A percentile compares a stretch with the other conserved stretches of the same genome.
These are phyloP conservation scores for Bombyx huttoni DNA, from an alignment of 2,888 invertebrate genomes.

Conservation along the genomic window DNA sequence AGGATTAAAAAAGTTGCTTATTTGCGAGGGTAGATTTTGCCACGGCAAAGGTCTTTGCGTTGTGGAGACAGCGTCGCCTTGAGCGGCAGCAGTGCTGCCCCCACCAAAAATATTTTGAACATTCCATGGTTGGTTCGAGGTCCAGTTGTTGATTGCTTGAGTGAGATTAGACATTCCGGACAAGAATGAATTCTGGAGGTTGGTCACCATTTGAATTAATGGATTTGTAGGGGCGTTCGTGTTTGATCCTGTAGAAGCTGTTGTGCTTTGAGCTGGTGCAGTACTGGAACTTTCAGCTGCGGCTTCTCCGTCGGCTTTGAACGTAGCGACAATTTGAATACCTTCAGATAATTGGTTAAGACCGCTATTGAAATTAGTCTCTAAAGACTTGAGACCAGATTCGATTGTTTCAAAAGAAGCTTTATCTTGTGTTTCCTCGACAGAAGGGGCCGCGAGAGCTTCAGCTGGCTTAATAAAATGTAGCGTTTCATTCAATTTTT, in stretches of 20 bases:
- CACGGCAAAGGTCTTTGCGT: conserved; percentile 7
- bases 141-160: conserved; percentile 7
- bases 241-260: conserved; percentile 4
- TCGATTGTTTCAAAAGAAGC: conserved; percentile 23
- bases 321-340: conserved; percentile 27
- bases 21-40: conserved; percentile 15
- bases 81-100: neutral
- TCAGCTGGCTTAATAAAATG: conserved; percentile 24
- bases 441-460: conserved; percentile 8
- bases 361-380: conserved; percentile 36
- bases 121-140: conserved; percentile 1
- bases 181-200: conserved; percentile 15
- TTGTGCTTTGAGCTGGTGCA: conserved; percentile 2
- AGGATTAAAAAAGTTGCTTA: conserved; percentile 11
- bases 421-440: conserved; percentile 14
- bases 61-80: neutral
- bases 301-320: conserved; percentile 27
- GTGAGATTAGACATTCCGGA: conserved; percentile 16
- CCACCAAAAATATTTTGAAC: conserved; percentile 1
- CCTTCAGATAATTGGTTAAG: conserved; percentile 37
- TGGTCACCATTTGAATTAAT: neutral
- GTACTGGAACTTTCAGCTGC: conserved; percentile 6
- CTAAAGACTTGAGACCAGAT: conserved; percentile 24
- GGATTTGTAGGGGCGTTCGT: neutral
- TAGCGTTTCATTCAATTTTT: conserved; percentile 37